phyloP scores from a whole-genome alignment of 2,797 vertebrate species.

The Nannoperca obscura region DNA sequence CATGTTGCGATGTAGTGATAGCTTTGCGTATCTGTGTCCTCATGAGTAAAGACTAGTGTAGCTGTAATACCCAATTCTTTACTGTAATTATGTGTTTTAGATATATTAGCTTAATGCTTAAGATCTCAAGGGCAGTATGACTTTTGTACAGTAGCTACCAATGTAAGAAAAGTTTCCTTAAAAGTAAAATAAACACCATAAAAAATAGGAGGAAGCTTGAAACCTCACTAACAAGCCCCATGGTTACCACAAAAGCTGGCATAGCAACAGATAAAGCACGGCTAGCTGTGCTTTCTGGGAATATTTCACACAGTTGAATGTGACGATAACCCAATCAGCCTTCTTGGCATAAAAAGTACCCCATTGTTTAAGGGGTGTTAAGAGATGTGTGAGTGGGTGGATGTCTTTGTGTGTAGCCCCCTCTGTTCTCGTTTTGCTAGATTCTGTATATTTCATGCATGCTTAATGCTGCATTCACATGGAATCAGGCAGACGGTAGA shows the following conservation, averaged over 20 bases:
- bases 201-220: slow-evolving; percentile 37
- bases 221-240: slow-evolving; percentile 56
- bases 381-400: slow-evolving; percentile 54
- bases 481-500: too few species aligned
- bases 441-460: slow-evolving; percentile 21
- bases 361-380: slow-evolving; percentile 57
- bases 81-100: slow-evolving; percentile 43
- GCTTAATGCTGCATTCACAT: background rate
- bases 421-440: slow-evolving; percentile 24
- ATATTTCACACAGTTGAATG: slow-evolving; percentile 59
- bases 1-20: slow-evolving; percentile 38
- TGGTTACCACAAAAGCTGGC: slow-evolving; percentile 60
- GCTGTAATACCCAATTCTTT: slow-evolving; percentile 24
- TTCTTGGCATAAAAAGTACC: slow-evolving; percentile 54
- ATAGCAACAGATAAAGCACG: slow-evolving; percentile 56
- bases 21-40: slow-evolving; percentile 40
- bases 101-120: slow-evolving; percentile 25
- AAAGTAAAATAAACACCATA: slow-evolving; percentile 29
- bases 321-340: slow-evolving; percentile 45
- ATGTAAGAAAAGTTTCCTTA: slow-evolving; percentile 27
- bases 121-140: slow-evolving; percentile 27
- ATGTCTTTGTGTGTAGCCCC: slow-evolving; percentile 40
- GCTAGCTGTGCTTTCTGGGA: slow-evolving; percentile 48
- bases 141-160: slow-evolving; percentile 13
- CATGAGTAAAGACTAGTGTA: slow-evolving; percentile 9